These are phyloP conservation scores for Parapristionchus giblindavisi DNA, from an alignment of 2,888 invertebrate species.

Conservation along the genomic window DNA sequence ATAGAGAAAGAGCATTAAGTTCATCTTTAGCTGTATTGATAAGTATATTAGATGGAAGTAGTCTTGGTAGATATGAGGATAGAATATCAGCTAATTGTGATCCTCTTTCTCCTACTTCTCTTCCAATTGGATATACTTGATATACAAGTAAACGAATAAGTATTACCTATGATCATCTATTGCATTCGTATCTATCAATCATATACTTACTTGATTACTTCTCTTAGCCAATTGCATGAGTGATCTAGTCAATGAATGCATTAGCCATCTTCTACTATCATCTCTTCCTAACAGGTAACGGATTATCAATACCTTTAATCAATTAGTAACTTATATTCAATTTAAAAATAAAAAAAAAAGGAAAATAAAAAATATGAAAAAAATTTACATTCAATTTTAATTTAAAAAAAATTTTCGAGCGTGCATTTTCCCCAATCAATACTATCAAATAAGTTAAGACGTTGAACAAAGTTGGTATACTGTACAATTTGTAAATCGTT, in stretches of 20 bases:
- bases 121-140: constrained; percentile 86
- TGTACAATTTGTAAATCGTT: no score
- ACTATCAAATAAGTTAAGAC: background rate
- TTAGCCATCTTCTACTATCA: constrained; percentile 48
- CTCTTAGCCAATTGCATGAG: constrained; percentile 52
- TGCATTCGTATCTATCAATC: background rate
- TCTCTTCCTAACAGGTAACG: constrained; percentile 51
- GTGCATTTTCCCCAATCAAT: background rate
- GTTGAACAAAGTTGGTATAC: no score
- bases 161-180: constrained; percentile 14
- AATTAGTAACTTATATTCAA: no score
- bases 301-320: constrained; percentile 41
- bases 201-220: constrained; percentile 47
- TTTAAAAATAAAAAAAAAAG: no score
- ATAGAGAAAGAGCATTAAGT: constrained; percentile 40
- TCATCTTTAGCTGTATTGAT: constrained; percentile 44
- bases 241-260: constrained; percentile 53
- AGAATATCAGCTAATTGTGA: constrained; percentile 95
- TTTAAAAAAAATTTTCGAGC: background rate
- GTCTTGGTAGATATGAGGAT: constrained; percentile 91
- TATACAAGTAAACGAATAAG: constrained; percentile 83
- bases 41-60: constrained; percentile 60
- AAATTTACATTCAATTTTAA: no score
- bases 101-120: constrained; percentile 89
- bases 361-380: no score